Evolutionary conservation across 2,113 vertebrate genomes (phyloP).

Genomic region (Pampusana beccarii): DNA sequence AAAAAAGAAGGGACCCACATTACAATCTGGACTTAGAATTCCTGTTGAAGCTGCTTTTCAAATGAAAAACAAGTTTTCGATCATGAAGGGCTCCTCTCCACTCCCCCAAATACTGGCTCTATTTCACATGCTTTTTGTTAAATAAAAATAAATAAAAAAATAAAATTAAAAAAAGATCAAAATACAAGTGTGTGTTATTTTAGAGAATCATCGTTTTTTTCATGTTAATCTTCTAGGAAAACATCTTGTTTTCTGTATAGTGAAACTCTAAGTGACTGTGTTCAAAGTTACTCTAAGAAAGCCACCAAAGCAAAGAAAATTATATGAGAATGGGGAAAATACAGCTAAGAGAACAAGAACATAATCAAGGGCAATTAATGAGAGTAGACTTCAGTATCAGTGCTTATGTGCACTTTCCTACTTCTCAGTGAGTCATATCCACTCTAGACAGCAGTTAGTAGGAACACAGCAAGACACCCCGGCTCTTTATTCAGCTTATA

Average conservation of each 20-base stretch:
- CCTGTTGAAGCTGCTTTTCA: neutral
- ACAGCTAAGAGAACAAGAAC: neutral
- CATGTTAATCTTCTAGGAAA: neutral
- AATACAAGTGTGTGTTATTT: neutral
- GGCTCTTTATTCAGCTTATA: neutral
- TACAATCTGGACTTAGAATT: neutral
- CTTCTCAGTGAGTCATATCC: neutral
- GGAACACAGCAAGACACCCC: neutral
- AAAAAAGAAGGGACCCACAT: neutral
- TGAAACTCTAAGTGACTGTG: neutral
- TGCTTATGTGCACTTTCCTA: accelerated
- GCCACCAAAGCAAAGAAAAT: neutral
- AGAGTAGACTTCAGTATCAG: neutral
- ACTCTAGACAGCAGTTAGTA: neutral
- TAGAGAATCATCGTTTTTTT: neutral
- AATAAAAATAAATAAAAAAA: neutral
- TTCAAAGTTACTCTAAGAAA: neutral
- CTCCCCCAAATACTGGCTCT: neutral
- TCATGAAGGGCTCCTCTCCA: neutral
- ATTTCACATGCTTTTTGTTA: neutral
- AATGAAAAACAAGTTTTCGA: neutral
- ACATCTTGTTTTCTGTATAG: neutral
- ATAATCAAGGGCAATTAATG: neutral
- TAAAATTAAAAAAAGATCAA: neutral
- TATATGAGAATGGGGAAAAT: neutral